A percentile compares a stretch with the other conserved stretches of the same genome.
phyloP scores from a whole-genome alignment of 2,888 invertebrate genomes.

The Acheta domesticus region DNA sequence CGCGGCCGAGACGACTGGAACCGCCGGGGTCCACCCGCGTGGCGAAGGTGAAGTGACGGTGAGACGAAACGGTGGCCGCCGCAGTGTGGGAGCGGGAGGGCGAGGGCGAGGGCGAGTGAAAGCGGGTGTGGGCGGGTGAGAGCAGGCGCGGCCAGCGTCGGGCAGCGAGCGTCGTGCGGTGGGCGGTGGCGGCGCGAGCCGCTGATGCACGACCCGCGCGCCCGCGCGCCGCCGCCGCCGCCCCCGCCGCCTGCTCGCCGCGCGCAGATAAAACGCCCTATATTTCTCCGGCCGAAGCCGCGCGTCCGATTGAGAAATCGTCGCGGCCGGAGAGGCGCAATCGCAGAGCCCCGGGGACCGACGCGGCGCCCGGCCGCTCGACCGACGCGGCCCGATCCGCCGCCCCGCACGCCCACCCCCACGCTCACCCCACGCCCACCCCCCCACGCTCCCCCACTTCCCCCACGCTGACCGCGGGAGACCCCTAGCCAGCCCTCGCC shows the following conservation, averaged over 20 bases:
- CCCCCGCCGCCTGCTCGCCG: neutral
- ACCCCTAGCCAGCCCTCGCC: too few relatives aligned
- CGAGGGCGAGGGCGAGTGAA: too few relatives aligned
- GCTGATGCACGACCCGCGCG: neutral
- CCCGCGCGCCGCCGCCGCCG: slow-evolving; percentile 3
- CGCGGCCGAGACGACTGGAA: too few relatives aligned
- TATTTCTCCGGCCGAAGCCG: slow-evolving; percentile 18
- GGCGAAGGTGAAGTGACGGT: too few relatives aligned
- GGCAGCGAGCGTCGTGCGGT: neutral
- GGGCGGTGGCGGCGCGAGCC: neutral
- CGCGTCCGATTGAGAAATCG: slow-evolving; percentile 18
- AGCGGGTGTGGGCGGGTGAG: too few relatives aligned
- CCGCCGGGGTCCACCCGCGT: too few relatives aligned
- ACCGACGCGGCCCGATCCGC: neutral
- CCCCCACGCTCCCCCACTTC: too few relatives aligned
- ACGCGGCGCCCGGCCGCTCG: too few relatives aligned
- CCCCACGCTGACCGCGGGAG: too few relatives aligned
- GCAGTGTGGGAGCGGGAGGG: too few relatives aligned
- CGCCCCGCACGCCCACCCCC: neutral
- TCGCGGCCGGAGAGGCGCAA: slow-evolving; percentile 18
- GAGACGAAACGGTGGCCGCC: too few relatives aligned
- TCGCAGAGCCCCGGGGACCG: neutral
- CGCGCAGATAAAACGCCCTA: slow-evolving; percentile 18
- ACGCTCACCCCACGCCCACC: neutral
- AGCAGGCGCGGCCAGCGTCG: too few relatives aligned